Evolutionary conservation across 2,888 invertebrate genomes (phyloP), one percentile per base, ranked within the genome.

Genomic region (Shargacucullia verbasci): DNA sequence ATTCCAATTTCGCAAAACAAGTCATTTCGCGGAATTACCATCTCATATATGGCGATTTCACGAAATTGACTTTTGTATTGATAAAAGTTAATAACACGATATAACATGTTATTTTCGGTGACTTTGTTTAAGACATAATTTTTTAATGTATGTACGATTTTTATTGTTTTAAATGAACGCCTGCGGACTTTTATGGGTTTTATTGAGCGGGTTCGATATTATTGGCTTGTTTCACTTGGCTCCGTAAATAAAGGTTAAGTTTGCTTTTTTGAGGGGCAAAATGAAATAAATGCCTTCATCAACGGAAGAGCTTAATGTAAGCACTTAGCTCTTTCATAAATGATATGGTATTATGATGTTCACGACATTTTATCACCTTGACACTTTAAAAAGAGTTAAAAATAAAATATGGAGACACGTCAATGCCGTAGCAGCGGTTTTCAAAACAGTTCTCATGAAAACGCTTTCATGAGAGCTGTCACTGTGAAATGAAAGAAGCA

Each of bases 81-180:
- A 12, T 31, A 38, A 62, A 63, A 38, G 25, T 52, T 52, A 66
- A 68, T 66, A 52, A 66, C 12, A 68, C n/a, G 34, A 15, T 15
- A 31, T 50, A 45, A 33, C 34, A 31, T 58, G 44, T 66, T 55
- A 54, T 59, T 59, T 41, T 15, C 33, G 13, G 31, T 37, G n/a
- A 33, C 9, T 25, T 12, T 41, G 20, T 33, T 25, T 58, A 45
- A 52, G 47, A 11, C 44, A 39, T 52, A 14, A 31, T 43, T 49
- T 53, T 55, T 54, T 52, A 60, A 59, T 67, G 62, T 60, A 53
- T 65, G 43, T 48, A 35, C 11, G 34, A 59, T 61, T 61, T 44
- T 70, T 71, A 76, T 76, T 75, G 73, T 75, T 71, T 76, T 71
- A 76, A 73, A 76, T 71, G 43, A 73, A 43, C 34, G 54, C 41